Percentiles rank a stretch among this genome's conserved stretches.
Conservation (phyloP, 2,797 vertebrate species). For the Allobates femoralis region DNA sequence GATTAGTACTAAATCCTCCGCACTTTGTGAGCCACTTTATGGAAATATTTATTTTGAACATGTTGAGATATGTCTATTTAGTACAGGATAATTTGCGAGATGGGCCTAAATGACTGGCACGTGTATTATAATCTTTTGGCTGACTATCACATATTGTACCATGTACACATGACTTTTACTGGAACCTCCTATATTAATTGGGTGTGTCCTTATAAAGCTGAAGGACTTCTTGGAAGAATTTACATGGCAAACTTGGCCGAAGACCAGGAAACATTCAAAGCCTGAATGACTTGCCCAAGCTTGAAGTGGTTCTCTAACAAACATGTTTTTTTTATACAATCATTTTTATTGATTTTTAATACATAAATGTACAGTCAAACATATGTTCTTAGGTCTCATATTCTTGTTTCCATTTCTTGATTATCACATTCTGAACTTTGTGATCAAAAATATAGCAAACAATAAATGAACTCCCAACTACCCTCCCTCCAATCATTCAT, state of each 20-base stretch:
- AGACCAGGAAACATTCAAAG: not conserved
- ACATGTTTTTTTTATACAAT: too few relatives aligned
- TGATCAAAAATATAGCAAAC: too few relatives aligned
- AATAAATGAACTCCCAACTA: too few relatives aligned
- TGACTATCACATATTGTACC: not conserved
- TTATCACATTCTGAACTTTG: too few relatives aligned
- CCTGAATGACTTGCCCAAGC: not conserved
- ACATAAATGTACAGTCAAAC: too few relatives aligned
- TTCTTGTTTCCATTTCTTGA: too few relatives aligned
- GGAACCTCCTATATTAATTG: not conserved
- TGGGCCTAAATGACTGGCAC: not conserved
- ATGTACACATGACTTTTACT: not conserved
- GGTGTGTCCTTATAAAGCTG: not conserved
- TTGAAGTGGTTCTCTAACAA: not conserved
- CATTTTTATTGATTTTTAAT: too few relatives aligned
- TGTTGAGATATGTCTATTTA: constrained; percentile 15
- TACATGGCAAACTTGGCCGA: not conserved
- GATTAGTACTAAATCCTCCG: not conserved
- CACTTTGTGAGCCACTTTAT: not conserved
- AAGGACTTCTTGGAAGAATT: not conserved
- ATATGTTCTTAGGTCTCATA: too few relatives aligned
- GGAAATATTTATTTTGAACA: not conserved
- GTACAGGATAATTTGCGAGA: not conserved
- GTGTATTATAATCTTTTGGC: not conserved
- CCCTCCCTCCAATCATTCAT: too few relatives aligned